phyloP scores from a whole-genome alignment of 2,113 vertebrate genomes.

The Pipa parva region DNA sequence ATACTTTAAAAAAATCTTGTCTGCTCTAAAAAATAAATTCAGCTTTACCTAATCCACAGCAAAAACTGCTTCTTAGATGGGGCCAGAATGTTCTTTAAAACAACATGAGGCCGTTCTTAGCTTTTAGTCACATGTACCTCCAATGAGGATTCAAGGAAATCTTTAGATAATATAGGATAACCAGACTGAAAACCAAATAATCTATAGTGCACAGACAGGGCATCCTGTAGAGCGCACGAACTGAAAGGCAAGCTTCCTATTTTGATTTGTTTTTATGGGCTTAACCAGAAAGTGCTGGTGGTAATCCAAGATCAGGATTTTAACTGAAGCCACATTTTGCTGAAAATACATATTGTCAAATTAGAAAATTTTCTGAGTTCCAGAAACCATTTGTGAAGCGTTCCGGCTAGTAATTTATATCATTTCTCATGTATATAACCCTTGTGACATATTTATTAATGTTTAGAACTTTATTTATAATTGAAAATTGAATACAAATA shows the following conservation, averaged over 20 bases:
- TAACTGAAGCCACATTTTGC: too few relatives aligned
- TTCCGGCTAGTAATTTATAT: too few relatives aligned
- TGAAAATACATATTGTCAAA: too few relatives aligned
- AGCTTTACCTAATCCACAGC: neutral
- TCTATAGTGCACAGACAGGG: neutral
- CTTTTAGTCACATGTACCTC: neutral
- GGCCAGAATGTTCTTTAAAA: neutral
- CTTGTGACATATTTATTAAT: too few relatives aligned
- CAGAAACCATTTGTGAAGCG: too few relatives aligned
- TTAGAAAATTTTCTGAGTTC: too few relatives aligned
- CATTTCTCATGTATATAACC: too few relatives aligned
- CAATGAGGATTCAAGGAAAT: neutral
- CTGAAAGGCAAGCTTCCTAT: neutral
- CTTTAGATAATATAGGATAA: neutral
- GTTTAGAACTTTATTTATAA: too few relatives aligned
- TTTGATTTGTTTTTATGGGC: neutral
- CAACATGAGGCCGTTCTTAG: neutral
- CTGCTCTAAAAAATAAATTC: too few relatives aligned
- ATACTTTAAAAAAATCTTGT: too few relatives aligned
- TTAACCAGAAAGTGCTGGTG: neutral
- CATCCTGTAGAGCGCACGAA: too few relatives aligned
- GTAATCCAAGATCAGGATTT: neutral
- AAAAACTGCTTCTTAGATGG: neutral
- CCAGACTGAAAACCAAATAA: constrained; percentile 1
- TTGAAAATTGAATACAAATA: too few relatives aligned